A percentile compares a stretch with the other conserved stretches of the same genome.
phyloP scores from a whole-genome alignment of 2,113 vertebrate genomes.

The Tylochromis polylepis region DNA sequence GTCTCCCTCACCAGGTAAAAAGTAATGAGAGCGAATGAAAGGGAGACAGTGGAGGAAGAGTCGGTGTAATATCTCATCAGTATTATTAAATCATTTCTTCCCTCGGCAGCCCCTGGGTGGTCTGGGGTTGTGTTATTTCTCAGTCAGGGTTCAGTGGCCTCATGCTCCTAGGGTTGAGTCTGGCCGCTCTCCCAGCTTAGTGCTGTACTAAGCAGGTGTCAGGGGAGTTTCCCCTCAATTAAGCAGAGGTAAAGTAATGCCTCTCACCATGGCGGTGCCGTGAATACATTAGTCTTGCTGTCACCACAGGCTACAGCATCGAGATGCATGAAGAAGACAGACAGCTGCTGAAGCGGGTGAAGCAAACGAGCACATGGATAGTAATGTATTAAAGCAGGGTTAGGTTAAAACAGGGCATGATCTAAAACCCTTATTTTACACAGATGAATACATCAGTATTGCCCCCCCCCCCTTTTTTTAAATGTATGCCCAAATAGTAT shows the following conservation, averaged over 20 bases:
- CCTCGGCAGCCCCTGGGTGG: constrained; percentile 52
- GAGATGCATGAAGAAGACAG: constrained; percentile 31
- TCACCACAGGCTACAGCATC: constrained; percentile 47
- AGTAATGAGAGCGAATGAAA: background rate
- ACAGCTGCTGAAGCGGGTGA: constrained; percentile 34
- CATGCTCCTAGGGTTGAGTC: constrained; percentile 41
- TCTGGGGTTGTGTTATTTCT: constrained; percentile 54
- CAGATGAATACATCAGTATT: background rate
- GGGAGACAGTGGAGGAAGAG: constrained; percentile 10
- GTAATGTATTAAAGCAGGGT: background rate
- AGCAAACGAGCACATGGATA: background rate
- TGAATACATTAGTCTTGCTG: constrained; percentile 70
- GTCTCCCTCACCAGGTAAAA: constrained; percentile 34
- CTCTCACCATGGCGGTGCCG: constrained; percentile 44
- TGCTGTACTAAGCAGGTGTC: constrained; percentile 66
- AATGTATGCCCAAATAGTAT: background rate
- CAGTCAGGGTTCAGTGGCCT: constrained; percentile 65
- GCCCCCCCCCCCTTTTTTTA: constrained; percentile 7
- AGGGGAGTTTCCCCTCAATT: constrained; percentile 77
- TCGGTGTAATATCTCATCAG: constrained; percentile 58
- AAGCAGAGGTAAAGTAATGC: constrained; percentile 75
- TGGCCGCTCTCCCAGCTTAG: constrained; percentile 34
- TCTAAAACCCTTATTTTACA: background rate
- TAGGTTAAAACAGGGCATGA: background rate
- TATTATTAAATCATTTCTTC: constrained; percentile 69